Conservation (phyloP, 2,797 vertebrate genomes). For the Leptodactylus fallax region DNA sequence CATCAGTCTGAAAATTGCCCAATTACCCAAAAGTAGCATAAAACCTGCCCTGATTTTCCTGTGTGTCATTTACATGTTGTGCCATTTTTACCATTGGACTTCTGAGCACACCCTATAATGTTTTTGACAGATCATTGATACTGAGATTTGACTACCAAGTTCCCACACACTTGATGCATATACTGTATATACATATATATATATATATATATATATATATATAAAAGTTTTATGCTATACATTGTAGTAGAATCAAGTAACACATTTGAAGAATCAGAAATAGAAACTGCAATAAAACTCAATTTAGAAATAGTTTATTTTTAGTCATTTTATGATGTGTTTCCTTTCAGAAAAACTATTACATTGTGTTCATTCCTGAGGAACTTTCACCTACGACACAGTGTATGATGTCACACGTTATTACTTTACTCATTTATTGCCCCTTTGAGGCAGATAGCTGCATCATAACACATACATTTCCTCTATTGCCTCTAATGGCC, state of each 20-base stretch:
- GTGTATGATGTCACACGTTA: neutral
- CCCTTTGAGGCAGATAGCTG: neutral
- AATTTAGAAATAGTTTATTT: neutral
- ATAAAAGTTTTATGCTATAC: neutral
- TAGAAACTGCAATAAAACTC: neutral
- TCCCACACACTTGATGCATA: no score
- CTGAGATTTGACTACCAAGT: no score
- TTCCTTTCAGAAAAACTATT: neutral
- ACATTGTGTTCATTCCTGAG: neutral
- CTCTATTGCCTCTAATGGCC: neutral
- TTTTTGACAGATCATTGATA: no score
- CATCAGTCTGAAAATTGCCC: no score
- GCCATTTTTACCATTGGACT: no score
- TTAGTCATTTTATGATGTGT: neutral
- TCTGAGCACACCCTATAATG: no score
- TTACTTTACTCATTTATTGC: conserved; percentile 27
- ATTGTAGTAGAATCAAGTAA: neutral
- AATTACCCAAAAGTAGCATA: no score
- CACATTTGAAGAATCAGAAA: neutral
- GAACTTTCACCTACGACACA: neutral
- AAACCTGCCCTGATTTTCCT: no score
- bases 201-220: no score
- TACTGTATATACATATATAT: no score
- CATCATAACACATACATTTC: neutral
- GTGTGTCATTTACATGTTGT: no score